phyloP scores from a whole-genome alignment of 2,797 vertebrate species.

The Galaxias olidus region DNA sequence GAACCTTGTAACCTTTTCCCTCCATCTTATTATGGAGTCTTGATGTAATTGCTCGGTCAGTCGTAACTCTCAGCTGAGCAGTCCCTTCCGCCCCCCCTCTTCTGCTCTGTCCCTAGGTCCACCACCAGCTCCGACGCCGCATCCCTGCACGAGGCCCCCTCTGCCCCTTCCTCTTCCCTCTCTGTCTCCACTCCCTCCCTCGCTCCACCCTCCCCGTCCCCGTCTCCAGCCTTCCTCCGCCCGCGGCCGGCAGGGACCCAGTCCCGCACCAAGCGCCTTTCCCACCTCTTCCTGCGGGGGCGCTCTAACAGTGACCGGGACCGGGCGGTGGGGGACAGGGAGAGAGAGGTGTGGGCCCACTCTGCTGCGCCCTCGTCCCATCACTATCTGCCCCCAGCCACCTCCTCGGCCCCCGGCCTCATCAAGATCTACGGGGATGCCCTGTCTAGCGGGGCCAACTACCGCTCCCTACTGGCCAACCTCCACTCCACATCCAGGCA shows the following conservation, averaged over 20 bases:
- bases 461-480: constrained; percentile 81
- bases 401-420: constrained; percentile 79
- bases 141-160: constrained; percentile 77
- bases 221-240: constrained; percentile 76
- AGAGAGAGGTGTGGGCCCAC: constrained; percentile 73
- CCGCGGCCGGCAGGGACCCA: constrained; percentile 75
- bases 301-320: constrained; percentile 82
- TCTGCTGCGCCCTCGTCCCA: constrained; percentile 75
- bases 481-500: constrained; percentile 77
- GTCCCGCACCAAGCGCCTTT: constrained; percentile 87
- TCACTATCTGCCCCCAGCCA: constrained; percentile 77
- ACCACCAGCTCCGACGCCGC: constrained; percentile 83
- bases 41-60: constrained; percentile 49
- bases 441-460: constrained; percentile 81
- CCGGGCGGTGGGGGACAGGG: constrained; percentile 71
- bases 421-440: constrained; percentile 84
- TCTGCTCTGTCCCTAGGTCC: constrained; percentile 67
- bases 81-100: constrained; percentile 56
- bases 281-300: constrained; percentile 85
- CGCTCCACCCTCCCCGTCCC: constrained; percentile 75
- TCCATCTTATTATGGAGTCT: constrained; percentile 61
- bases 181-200: constrained; percentile 82
- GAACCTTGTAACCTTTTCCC: constrained; percentile 34
- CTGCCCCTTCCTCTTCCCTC: constrained; percentile 77
- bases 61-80: constrained; percentile 70